A percentile compares a stretch with the other conserved stretches of the same genome.
Conservation (phyloP, 2,113 vertebrate species). For the Planiliza haematocheilus region DNA sequence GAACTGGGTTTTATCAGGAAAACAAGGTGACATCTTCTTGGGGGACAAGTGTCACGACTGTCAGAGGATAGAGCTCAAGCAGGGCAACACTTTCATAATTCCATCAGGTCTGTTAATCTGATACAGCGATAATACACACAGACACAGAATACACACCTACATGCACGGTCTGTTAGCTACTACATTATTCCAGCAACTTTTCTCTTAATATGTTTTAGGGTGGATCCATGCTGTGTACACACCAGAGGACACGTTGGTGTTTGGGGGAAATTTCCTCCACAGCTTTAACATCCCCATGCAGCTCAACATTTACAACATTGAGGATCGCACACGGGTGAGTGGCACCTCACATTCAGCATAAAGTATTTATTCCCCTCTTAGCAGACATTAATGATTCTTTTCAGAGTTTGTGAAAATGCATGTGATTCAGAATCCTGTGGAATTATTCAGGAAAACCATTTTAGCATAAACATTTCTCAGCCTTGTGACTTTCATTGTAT, state of each 20-base stretch:
- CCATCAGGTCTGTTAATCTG: constrained; percentile 89
- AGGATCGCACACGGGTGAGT: constrained; percentile 95
- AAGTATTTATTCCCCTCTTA: no score
- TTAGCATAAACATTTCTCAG: no score
- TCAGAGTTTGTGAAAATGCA: no score
- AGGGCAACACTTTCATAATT: constrained; percentile 98
- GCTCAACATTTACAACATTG: constrained; percentile 96
- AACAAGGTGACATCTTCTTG: constrained; percentile 98
- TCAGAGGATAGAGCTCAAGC: constrained; percentile 95
- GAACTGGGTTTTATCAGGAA: constrained; percentile 98
- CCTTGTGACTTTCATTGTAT: no score
- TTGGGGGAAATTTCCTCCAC: constrained; percentile 98
- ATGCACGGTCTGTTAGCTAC: not conserved
- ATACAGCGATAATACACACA: not conserved
- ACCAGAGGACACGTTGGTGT: constrained; percentile 95
- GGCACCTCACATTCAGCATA: not conserved
- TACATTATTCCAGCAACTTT: not conserved
- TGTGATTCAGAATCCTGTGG: no score
- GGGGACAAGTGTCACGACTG: constrained; percentile 95
- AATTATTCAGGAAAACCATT: no score
- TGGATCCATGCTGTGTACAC: constrained; percentile 99
- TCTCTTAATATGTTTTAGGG: constrained; percentile 77
- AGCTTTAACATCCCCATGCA: constrained; percentile 99
- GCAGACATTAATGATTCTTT: no score
- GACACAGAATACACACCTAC: not conserved